Conservation (phyloP, 1,140 invertebrate genomes). For the Listronotus bonariensis region DNA sequence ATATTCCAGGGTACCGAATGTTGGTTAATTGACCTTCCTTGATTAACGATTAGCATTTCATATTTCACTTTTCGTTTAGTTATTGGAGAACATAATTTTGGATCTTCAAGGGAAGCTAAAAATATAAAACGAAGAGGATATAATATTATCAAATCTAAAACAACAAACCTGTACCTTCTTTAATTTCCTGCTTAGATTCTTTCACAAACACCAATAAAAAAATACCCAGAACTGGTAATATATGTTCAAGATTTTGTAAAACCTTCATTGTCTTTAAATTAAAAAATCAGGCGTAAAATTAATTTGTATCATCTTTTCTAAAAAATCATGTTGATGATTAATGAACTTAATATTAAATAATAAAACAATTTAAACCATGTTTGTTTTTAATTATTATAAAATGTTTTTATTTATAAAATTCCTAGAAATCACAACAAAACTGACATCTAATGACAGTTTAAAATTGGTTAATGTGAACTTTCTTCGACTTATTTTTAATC, state of each 20-base stretch:
- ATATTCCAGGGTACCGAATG: conserved; percentile 1
- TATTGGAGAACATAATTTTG: conserved; percentile 13
- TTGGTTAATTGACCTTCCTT: neutral
- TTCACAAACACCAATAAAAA: neutral
- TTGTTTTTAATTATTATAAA: no score
- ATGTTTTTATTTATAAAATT: no score
- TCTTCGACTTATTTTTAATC: no score
- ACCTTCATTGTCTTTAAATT: neutral
- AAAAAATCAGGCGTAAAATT: neutral
- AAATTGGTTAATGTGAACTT: no score
- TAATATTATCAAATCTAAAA: neutral
- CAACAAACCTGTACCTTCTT: neutral
- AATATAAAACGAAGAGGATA: neutral
- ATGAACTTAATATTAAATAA: no score
- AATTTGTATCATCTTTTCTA: neutral
- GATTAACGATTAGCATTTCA: conserved; percentile 2
- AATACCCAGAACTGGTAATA: neutral
- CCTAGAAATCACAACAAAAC: no score
- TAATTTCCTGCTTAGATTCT: neutral
- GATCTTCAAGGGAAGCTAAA: conserved; percentile 2
- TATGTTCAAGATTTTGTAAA: neutral
- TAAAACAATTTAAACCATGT: no score
- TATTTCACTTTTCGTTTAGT: conserved; percentile 17
- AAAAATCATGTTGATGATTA: no score
- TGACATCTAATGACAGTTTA: no score